Evolutionary conservation across 2,113 vertebrate species (phyloP).

Genomic region (Anseranas semipalmata): DNA sequence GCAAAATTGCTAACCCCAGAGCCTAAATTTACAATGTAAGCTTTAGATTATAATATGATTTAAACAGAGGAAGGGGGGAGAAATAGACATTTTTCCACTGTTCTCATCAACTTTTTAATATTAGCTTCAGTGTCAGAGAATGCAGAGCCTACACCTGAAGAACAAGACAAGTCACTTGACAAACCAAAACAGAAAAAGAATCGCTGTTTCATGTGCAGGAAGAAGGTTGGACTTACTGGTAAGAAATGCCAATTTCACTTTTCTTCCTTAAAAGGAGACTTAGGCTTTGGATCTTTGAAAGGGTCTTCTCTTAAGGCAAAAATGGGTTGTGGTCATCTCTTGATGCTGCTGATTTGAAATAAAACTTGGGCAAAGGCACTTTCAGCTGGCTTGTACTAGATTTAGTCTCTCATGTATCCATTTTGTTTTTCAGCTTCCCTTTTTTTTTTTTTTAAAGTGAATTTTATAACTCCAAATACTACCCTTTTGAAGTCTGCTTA

Average conservation of each 20-base stretch:
- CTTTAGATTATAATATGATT: background rate
- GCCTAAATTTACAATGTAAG: background rate
- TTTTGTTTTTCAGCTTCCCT: conserved; percentile 18
- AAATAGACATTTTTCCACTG: background rate
- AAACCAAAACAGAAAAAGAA: conserved; percentile 89
- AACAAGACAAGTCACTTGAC: conserved; percentile 80
- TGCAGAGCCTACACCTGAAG: conserved; percentile 77
- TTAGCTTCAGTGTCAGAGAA: conserved; percentile 78
- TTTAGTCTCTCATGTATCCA: background rate
- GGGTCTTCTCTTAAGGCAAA: background rate
- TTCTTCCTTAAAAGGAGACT: background rate
- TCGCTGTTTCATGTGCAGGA: conserved; percentile 90
- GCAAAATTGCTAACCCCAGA: background rate
- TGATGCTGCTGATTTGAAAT: background rate
- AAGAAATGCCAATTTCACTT: conserved; percentile 17
- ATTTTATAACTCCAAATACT: background rate
- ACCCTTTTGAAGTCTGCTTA: background rate
- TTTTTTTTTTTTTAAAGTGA: background rate
- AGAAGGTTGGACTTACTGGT: conserved; percentile 92
- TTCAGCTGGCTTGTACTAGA: background rate
- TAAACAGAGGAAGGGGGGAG: background rate
- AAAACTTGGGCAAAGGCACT: background rate
- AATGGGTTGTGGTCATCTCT: background rate
- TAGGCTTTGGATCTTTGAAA: background rate
- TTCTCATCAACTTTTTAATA: conserved; percentile 28